These are phyloP conservation scores for Chrysoperla carnea DNA, from an alignment of 1,140 invertebrate species.

Conservation along the genomic window DNA sequence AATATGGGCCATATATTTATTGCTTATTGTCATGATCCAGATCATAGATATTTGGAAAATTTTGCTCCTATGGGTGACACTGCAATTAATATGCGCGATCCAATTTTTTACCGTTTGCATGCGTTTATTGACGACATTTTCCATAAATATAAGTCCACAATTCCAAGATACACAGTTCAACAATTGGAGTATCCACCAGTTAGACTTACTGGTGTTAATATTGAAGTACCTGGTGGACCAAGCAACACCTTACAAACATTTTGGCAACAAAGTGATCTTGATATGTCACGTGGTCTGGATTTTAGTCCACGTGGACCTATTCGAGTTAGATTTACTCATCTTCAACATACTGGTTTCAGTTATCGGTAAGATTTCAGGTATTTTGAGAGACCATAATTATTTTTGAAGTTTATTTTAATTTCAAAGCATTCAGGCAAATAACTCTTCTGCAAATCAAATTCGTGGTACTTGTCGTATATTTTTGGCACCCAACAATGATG, in stretches of 20 bases:
- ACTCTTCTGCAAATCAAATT: no score
- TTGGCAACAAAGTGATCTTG: slow-evolving; percentile 57
- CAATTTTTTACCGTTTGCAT: slow-evolving; percentile 25
- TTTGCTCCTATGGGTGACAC: slow-evolving; percentile 44
- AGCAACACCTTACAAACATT: slow-evolving; percentile 41
- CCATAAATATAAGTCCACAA: slow-evolving; percentile 19
- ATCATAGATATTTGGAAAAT: slow-evolving; percentile 38
- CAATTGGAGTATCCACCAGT: slow-evolving; percentile 46
- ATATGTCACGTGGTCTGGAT: slow-evolving; percentile 56
- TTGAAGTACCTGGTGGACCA: slow-evolving; percentile 25
- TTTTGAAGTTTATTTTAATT: no score
- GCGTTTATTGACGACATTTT: slow-evolving; percentile 22
- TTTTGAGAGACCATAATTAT: no score
- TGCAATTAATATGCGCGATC: slow-evolving; percentile 28
- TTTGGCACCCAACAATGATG: slow-evolving; percentile 34
- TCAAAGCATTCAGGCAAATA: no score
- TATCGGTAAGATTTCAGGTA: no score
- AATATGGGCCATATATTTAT: slow-evolving; percentile 51
- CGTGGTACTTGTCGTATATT: slow-evolving; percentile 37
- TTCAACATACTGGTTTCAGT: slow-evolving; percentile 34
- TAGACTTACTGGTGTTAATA: slow-evolving; percentile 29
- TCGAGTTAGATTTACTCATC: slow-evolving; percentile 44
- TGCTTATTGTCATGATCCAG: slow-evolving; percentile 52
- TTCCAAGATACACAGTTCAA: slow-evolving; percentile 16
- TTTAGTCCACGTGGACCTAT: slow-evolving; percentile 52